A percentile compares a stretch with the other conserved stretches of the same genome.
Evolutionary conservation across 2,797 vertebrate species (phyloP).

Genomic region (Leucoraja ocellata): DNA sequence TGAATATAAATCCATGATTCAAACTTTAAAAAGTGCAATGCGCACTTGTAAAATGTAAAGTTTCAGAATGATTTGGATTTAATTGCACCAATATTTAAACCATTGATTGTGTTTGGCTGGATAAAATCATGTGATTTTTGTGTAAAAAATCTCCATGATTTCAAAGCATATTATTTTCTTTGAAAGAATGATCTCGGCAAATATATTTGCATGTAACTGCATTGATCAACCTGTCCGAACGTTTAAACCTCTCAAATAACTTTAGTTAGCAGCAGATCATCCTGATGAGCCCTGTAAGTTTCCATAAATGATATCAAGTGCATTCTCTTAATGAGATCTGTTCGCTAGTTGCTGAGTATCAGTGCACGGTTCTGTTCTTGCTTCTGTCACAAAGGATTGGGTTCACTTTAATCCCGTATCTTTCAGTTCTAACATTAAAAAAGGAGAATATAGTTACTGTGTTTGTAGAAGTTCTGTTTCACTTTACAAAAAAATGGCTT

Average conservation of each 20-base stretch:
- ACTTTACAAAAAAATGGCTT: background rate
- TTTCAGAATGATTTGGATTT: background rate
- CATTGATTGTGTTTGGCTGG: background rate
- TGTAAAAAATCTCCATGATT: background rate
- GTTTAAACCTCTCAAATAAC: background rate
- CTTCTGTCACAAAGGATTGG: background rate
- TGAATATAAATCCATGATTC: background rate
- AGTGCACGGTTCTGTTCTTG: background rate
- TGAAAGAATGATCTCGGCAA: background rate
- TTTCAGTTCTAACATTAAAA: background rate
- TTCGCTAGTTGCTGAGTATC: background rate
- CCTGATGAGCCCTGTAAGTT: background rate
- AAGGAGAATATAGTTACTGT: background rate
- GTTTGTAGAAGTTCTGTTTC: background rate
- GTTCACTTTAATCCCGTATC: background rate
- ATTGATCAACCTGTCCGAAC: background rate
- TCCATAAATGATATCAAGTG: background rate
- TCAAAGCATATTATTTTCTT: background rate
- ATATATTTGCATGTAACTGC: background rate
- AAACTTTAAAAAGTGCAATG: background rate
- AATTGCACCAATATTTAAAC: background rate
- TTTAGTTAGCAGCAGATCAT: background rate
- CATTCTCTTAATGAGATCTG: background rate
- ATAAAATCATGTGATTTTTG: background rate
- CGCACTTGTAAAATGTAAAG: background rate